phyloP scores from a whole-genome alignment of 2,113 vertebrate species.

The Coturnix japonica region DNA sequence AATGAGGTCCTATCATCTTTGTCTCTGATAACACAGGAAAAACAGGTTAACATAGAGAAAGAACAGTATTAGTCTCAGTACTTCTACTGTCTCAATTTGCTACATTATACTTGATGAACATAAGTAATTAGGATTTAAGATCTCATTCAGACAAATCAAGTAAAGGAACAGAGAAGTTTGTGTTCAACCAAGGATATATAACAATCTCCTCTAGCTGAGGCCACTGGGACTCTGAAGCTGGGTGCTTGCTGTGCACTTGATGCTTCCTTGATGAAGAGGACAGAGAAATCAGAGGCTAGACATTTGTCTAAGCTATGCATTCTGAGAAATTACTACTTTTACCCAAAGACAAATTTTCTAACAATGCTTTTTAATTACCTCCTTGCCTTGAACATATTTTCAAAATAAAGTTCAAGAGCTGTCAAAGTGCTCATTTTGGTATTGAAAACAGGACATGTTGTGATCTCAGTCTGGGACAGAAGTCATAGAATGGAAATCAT shows the following conservation, averaged over 20 bases:
- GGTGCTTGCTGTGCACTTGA: rapidly evolving
- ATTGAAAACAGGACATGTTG: neutral
- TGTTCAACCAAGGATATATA: neutral
- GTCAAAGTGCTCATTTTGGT: neutral
- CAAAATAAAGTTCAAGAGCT: neutral
- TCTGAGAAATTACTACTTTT: neutral
- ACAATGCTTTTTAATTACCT: neutral
- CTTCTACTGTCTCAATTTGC: neutral
- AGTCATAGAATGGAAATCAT: neutral
- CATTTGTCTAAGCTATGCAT: neutral
- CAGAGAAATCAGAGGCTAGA: neutral
- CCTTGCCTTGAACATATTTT: neutral
- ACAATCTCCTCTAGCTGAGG: neutral
- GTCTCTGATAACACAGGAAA: neutral
- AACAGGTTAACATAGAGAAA: neutral
- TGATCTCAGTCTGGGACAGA: neutral
- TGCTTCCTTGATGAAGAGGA: neutral
- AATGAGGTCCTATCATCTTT: neutral
- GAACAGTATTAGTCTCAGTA: neutral
- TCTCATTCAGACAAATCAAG: neutral
- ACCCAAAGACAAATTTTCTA: neutral
- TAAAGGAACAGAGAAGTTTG: neutral
- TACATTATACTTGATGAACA: neutral
- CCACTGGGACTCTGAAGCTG: neutral
- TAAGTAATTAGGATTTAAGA: neutral